Conservation (phyloP, 1,140 invertebrate species). For the Hypsibius dujardini region DNA sequence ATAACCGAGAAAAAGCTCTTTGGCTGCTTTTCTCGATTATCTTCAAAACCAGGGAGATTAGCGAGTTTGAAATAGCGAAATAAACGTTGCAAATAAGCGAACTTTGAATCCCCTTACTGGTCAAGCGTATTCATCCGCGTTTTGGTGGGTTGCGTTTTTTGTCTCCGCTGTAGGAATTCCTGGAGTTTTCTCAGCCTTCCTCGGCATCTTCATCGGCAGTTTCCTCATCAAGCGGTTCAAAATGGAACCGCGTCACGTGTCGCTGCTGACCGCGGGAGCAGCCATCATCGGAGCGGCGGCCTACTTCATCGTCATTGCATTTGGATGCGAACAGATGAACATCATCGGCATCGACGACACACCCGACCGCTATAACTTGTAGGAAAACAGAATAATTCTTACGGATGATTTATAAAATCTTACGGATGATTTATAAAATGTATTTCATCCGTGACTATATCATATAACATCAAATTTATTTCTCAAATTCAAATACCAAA, state of each 20-base stretch:
- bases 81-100: no score
- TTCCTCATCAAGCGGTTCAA: not conserved
- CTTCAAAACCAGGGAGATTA: no score
- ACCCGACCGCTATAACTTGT: not conserved
- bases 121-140: not conserved
- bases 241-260: conserved; percentile 13
- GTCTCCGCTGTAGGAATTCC: not conserved
- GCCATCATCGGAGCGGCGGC: conserved; percentile 17
- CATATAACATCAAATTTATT: no score
- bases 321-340: not conserved
- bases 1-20: no score
- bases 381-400: no score
- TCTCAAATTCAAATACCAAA: no score
- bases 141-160: not conserved
- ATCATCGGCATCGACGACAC: conserved; percentile 15
- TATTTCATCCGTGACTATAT: no score
- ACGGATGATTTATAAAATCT: not conserved
- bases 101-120: no score
- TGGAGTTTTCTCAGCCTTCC: conserved; percentile 1
- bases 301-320: conserved; percentile 18
- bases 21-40: no score
- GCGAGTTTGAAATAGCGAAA: no score
- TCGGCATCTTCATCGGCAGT: not conserved
- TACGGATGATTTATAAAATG: no score
- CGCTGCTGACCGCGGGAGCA: conserved; percentile 1